phyloP scores from a whole-genome alignment of 2,888 invertebrate species.

The Hartigia nigra region DNA sequence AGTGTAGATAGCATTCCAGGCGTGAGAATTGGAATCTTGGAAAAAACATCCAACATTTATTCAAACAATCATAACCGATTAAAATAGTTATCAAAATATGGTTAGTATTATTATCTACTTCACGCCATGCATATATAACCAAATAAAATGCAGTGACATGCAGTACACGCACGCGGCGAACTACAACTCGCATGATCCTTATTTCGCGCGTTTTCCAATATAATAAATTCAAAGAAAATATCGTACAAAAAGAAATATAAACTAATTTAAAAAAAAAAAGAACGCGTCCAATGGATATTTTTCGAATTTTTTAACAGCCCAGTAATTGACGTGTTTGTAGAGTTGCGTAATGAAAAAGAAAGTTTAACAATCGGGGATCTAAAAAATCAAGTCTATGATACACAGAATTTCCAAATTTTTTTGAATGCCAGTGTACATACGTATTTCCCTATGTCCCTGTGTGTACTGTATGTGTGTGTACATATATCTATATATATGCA shows the following conservation, averaged over 20 bases:
- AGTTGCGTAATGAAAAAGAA: not conserved
- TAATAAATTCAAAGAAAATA: not conserved
- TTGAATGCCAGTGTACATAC: not conserved
- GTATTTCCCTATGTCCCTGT: not conserved
- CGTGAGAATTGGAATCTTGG: conserved; percentile 59
- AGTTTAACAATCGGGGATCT: not conserved
- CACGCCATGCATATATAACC: conserved; percentile 26
- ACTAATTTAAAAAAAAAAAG: not conserved
- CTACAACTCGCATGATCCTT: not conserved
- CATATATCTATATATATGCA: not conserved
- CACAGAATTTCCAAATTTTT: not conserved
- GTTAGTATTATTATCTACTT: conserved; percentile 7
- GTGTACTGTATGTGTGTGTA: not conserved
- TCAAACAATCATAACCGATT: conserved; percentile 25
- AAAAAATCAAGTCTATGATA: not conserved
- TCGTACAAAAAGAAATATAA: not conserved
- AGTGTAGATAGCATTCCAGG: conserved; percentile 61
- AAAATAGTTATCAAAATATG: not conserved
- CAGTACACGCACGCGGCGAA: not conserved
- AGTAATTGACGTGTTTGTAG: not conserved
- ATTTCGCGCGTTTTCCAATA: not conserved
- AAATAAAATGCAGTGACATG: conserved; percentile 7
- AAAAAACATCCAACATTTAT: conserved; percentile 36
- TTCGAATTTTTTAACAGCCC: not conserved
- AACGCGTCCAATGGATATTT: not conserved